Base-by-base conservation (phyloP, 1,140 invertebrate genomes). In the Stenopsyche tienmushanensis region DNA sequence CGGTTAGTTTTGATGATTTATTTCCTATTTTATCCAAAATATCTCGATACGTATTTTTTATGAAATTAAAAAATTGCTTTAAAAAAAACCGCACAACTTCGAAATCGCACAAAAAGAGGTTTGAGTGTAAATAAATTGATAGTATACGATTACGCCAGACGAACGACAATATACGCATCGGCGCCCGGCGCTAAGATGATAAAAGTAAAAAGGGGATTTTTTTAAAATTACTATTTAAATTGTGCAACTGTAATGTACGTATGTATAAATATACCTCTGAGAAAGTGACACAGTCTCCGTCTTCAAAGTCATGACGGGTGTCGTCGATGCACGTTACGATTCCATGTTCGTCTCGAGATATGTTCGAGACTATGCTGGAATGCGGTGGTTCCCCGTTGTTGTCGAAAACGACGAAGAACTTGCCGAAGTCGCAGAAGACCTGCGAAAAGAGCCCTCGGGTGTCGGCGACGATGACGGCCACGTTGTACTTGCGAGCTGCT, bases 361-460 rank as follows among this genome's bases (percentile, higher is more conserved):
- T 85, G 71, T 88, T 88, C 7, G 93, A 92, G 20, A 96, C 84
- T 92, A 97, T 94, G 2, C 91, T 88, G 41, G 87, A 89, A 0
- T 96, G 83, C 0, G 94, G 90, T 66, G 92, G 87, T 76, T 97
- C 94, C 1, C 96, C 96, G 80, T 89, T 96, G 1, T 86, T 83
- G 80, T 99, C 96, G 34, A 89, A 80, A 1, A 98, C 90, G 17
- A 86, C 87, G 73, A 99, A 98, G 21, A 88, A 82, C 0, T 88
- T 80, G 0, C 96, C 96, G 83, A 99, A 98, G 79, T 99, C 96
- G 79, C 95, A 97, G 79, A 99, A 98, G 1, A 98, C 87, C 77
- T 92, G 89, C 13, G 93, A 93, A 82, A 97, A 98, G 1, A 99
- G 75, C 1, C 97, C 97, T 49, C 88, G 85, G 0, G 94, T 94